A percentile compares a stretch with the other conserved stretches of the same genome.
phyloP scores from a whole-genome alignment of 2,888 invertebrate genomes.

The Drosophila histrio region DNA sequence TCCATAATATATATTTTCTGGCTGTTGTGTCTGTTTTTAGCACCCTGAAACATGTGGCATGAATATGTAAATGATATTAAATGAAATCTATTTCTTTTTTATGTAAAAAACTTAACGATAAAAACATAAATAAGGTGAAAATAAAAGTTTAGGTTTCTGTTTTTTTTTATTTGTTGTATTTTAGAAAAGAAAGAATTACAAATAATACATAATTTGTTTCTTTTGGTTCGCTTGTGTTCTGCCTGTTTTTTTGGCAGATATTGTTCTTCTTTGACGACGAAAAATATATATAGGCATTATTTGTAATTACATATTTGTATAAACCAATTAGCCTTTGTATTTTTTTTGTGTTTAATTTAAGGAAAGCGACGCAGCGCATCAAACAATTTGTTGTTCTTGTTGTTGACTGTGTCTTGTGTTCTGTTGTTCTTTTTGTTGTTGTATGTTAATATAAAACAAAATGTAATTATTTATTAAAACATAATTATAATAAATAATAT shows the following conservation, averaged over 20 bases:
- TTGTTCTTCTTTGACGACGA: constrained; percentile 54
- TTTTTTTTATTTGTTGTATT: constrained; percentile 70
- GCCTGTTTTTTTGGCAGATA: constrained; percentile 20
- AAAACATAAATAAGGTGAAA: constrained; percentile 8
- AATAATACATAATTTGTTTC: constrained; percentile 78
- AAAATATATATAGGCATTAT: constrained; percentile 54
- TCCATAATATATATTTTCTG: neutral
- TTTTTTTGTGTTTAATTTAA: constrained; percentile 36
- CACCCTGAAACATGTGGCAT: constrained; percentile 11
- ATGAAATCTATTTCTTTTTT: too few species aligned
- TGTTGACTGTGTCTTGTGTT: constrained; percentile 54
- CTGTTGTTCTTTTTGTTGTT: constrained; percentile 42
- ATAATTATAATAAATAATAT: constrained; percentile 78
- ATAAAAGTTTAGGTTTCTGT: constrained; percentile 44
- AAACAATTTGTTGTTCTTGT: constrained; percentile 29
- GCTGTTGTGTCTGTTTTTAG: neutral
- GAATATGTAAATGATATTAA: constrained; percentile 5
- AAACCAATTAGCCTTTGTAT: constrained; percentile 55
- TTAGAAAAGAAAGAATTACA: constrained; percentile 76
- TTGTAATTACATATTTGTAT: constrained; percentile 52
- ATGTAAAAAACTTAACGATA: too few species aligned
- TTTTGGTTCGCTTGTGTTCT: constrained; percentile 72
- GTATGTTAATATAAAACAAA: constrained; percentile 64
- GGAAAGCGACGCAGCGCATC: constrained; percentile 61
- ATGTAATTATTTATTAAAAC: constrained; percentile 81